Evolutionary conservation across 2,888 invertebrate species (phyloP).

Genomic region (Tetranychus truncatus): DNA sequence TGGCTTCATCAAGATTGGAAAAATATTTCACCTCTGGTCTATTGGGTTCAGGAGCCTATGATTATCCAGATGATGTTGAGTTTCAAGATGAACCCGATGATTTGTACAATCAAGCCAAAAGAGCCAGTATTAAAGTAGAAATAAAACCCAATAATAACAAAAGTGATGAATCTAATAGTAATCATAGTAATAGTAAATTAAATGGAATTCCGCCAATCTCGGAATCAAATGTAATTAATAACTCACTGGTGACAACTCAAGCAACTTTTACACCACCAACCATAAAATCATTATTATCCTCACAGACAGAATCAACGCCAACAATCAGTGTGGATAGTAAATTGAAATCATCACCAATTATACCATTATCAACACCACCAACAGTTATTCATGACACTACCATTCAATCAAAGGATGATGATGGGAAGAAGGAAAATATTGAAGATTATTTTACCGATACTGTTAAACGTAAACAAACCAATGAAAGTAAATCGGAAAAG

Average conservation of each 20-base stretch:
- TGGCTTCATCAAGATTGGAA: constrained; percentile 65
- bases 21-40: constrained; percentile 49
- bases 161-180: not conserved
- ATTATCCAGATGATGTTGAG: constrained; percentile 25
- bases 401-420: not conserved
- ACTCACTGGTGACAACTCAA: not conserved
- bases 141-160: not conserved
- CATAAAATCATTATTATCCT: not conserved
- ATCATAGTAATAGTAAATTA: not conserved
- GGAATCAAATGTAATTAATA: not conserved
- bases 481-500: not conserved
- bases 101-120: not conserved
- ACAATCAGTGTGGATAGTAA: not conserved
- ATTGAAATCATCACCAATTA: not conserved
- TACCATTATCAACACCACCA: not conserved
- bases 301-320: not conserved
- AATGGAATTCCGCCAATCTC: not conserved
- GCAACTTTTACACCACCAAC: not conserved
- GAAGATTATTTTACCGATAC: not conserved
- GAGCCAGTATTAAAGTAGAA: not conserved
- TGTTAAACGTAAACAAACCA: not conserved
- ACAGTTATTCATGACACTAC: not conserved
- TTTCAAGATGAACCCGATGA: constrained; percentile 12
- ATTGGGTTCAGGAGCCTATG: constrained; percentile 20
- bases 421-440: not conserved